Evolutionary conservation across 2,888 invertebrate species (phyloP).

Genomic region (Microdon myrmicae): DNA sequence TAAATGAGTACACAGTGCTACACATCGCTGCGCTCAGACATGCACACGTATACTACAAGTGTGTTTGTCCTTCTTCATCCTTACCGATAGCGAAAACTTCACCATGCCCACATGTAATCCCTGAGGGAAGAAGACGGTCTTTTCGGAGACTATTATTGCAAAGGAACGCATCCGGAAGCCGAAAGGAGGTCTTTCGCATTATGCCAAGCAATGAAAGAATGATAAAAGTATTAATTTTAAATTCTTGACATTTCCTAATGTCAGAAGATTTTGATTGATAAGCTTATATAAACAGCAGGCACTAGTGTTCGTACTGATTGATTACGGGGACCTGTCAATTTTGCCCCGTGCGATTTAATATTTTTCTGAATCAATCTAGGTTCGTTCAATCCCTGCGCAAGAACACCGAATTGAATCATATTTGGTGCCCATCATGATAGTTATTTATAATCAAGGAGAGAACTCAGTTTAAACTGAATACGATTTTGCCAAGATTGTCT

Average conservation of each 20-base stretch:
- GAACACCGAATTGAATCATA: no score
- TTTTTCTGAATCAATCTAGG: no score
- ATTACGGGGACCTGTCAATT: no score
- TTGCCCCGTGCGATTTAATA: no score
- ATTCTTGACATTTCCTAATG: slow-evolving; percentile 43
- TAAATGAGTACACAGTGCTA: slow-evolving; percentile 41
- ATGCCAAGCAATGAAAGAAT: slow-evolving; percentile 36
- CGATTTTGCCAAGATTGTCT: no score
- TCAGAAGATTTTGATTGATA: slow-evolving; percentile 40
- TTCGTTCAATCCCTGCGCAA: no score
- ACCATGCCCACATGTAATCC: slow-evolving; percentile 18
- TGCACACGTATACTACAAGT: slow-evolving; percentile 10
- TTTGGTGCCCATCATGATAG: no score
- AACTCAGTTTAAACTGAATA: no score
- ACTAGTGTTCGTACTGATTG: slow-evolving; percentile 29
- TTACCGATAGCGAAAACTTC: slow-evolving; percentile 25
- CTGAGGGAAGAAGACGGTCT: slow-evolving; percentile 19
- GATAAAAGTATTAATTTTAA: slow-evolving; percentile 47
- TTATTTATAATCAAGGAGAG: no score
- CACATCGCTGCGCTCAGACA: slow-evolving; percentile 13
- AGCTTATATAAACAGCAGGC: slow-evolving; percentile 28
- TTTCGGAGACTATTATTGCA: slow-evolving; percentile 37
- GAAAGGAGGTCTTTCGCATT: neutral
- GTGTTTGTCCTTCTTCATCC: slow-evolving; percentile 23
- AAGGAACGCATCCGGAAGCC: slow-evolving; percentile 21